Evolutionary conservation across 2,888 invertebrate species (phyloP).

Genomic region (Phyllotreta striolata): DNA sequence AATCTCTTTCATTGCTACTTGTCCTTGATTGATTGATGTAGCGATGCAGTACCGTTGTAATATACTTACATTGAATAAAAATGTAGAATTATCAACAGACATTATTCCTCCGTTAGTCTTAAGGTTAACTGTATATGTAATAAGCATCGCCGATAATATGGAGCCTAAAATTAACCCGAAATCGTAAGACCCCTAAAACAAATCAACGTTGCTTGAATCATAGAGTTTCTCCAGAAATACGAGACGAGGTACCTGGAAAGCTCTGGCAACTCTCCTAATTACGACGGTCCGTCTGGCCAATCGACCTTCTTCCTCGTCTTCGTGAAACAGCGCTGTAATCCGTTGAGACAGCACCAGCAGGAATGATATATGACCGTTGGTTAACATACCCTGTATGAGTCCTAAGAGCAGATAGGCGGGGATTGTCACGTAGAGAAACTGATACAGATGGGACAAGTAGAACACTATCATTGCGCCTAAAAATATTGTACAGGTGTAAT

Average conservation of each 20-base stretch:
- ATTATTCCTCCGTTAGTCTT: constrained; percentile 6
- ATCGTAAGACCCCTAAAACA: constrained; percentile 64
- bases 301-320: constrained; percentile 59
- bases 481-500: constrained; percentile 11
- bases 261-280: constrained; percentile 64
- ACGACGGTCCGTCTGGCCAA: constrained; percentile 54
- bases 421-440: constrained; percentile 67
- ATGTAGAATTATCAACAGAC: constrained; percentile 39
- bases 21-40: background rate
- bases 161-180: constrained; percentile 67
- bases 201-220: background rate
- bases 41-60: background rate
- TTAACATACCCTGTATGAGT: constrained; percentile 62
- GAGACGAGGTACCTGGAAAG: constrained; percentile 59
- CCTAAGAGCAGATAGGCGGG: constrained; percentile 68
- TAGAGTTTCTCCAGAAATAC: too few species aligned
- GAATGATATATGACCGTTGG: constrained; percentile 56
- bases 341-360: constrained; percentile 61
- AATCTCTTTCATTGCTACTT: too few species aligned
- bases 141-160: constrained; percentile 61
- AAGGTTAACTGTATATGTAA: constrained; percentile 51
- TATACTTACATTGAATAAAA: constrained; percentile 23
- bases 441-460: constrained; percentile 65
- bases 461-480: constrained; percentile 62
- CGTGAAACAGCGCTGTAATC: constrained; percentile 59